Evolutionary conservation across 2,113 vertebrate genomes (phyloP).

Genomic region (Eleginops maclovinus): DNA sequence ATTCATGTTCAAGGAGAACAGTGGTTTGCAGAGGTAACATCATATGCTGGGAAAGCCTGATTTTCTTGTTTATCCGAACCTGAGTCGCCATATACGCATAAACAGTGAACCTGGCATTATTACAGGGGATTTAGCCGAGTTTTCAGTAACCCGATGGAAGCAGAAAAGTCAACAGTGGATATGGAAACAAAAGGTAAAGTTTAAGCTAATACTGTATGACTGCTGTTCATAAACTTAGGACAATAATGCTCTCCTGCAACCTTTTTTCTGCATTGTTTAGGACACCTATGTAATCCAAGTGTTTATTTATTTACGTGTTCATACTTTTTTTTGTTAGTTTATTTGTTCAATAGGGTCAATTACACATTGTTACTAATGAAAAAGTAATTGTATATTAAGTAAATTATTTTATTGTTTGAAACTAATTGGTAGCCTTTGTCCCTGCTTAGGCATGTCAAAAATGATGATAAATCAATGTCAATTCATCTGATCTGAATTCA

Average conservation of each 20-base stretch:
- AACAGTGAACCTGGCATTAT: too few species aligned
- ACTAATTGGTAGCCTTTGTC: background rate
- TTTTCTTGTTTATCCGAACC: background rate
- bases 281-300: background rate
- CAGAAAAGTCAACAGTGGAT: background rate
- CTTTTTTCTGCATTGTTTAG: background rate
- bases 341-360: background rate
- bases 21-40: background rate
- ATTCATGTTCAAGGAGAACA: too few species aligned
- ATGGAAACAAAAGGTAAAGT: background rate
- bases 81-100: background rate
- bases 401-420: background rate
- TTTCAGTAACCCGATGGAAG: background rate
- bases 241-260: background rate
- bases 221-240: background rate
- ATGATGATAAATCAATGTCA: background rate
- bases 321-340: too few species aligned
- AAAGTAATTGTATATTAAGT: background rate
- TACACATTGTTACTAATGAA: background rate
- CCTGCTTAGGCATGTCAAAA: background rate
- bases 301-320: background rate
- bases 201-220: constrained; percentile 20
- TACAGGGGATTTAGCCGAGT: background rate
- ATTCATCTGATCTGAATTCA: background rate
- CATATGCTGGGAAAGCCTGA: background rate